Base-by-base conservation (phyloP, 2,888 invertebrate species). In the Thymelicus acteon region DNA sequence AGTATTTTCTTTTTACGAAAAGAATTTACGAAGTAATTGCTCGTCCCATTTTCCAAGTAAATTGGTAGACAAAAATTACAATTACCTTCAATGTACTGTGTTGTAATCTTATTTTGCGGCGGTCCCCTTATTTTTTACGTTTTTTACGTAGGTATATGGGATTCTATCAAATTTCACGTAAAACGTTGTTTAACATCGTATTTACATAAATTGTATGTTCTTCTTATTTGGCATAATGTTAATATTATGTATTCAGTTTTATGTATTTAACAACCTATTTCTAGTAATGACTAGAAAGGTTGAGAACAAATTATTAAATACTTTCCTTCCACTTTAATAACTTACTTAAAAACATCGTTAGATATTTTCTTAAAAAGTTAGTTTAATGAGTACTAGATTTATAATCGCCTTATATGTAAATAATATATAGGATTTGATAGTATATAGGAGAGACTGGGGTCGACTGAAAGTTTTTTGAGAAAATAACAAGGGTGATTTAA, bases 21-120 rank as follows among this genome's bases (percentile, higher is more conserved):
- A 52, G 60, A 67, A 67, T 67, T 67, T 60, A 40, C 24, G 54
- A 52, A 67, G 67, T 68, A 68, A 68, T 68, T 62, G 44, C 60
- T 60, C 61, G 60, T 67, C 67, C 67, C 24, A 54, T 68, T 63
- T 24, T 37, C 68, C 44, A 15, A 67, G 60, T 47, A 68, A 68
- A 68, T 68, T 68, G 68, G 54, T 44, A 47, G 68, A 60, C 60
- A 68, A 68, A 67, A 68, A 68, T 68, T 69, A 69, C 68, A 69
- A 69, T 69, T 68, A 68, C 62, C 15, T 24, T 3, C 47, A 63
- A 57, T 69, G 57, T 57, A 69, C 68, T 69, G 62, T 69, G 62
- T 19, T 47, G 47, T 69, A 69, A 69, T 58, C 68, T 63, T 44
- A 69, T 69, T 69, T 57, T 63, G 57, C 37, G 7, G 61, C 24